phyloP scores from a whole-genome alignment of 2,113 vertebrate species.

The Candoia aspera region DNA sequence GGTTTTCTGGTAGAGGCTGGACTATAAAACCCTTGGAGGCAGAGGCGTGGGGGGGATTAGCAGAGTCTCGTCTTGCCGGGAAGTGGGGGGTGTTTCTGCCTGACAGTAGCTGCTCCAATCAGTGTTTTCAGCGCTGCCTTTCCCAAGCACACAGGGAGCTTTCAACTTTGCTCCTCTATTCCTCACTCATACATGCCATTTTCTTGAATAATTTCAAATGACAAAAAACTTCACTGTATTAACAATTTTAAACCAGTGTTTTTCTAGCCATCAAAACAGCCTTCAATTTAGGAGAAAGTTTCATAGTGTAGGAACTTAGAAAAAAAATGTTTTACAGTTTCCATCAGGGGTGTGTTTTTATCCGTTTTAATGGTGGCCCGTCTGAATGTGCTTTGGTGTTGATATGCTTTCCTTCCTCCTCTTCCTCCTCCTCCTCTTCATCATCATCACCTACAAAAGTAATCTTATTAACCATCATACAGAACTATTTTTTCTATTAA shows the following conservation, averaged over 20 bases:
- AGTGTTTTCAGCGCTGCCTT: not conserved
- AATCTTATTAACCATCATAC: not conserved
- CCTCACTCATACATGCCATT: not conserved
- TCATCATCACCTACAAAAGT: slow-evolving; percentile 51
- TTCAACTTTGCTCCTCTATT: not conserved
- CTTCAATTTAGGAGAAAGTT: not conserved
- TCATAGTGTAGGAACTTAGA: not conserved
- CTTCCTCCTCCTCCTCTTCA: slow-evolving; percentile 30
- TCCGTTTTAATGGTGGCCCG: slow-evolving; percentile 72
- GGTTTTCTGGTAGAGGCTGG: not conserved
- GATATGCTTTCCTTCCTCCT: slow-evolving; percentile 62
- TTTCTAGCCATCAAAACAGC: not conserved
- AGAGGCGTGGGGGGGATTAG: not conserved
- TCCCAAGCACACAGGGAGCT: not conserved
- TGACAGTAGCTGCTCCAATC: not conserved
- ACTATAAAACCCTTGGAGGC: not conserved
- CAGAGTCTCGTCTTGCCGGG: not conserved
- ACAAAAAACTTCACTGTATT: not conserved
- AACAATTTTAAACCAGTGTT: not conserved
- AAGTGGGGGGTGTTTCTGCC: not conserved
- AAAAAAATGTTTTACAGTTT: not conserved
- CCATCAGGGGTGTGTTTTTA: slow-evolving; percentile 57
- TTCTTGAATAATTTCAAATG: not conserved
- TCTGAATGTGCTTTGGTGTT: slow-evolving; percentile 43
- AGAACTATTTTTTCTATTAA: not conserved